Evolutionary conservation across 2,113 vertebrate genomes (phyloP).

Genomic region (Esox niger): DNA sequence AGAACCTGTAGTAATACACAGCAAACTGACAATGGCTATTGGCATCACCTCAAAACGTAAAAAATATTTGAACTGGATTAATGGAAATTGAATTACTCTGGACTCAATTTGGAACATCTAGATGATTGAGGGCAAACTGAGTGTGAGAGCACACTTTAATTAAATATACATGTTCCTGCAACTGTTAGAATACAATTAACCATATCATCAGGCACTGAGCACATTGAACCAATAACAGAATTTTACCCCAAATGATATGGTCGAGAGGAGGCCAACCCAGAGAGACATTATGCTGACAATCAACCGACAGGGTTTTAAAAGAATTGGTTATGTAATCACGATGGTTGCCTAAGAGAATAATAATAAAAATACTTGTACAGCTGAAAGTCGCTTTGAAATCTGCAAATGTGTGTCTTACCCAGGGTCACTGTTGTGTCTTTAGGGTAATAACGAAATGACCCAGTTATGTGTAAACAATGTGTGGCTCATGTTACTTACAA

Average conservation of each 20-base stretch:
- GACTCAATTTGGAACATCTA: background rate
- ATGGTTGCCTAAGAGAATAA: no score
- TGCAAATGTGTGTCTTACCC: background rate
- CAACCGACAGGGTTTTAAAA: background rate
- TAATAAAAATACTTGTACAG: no score
- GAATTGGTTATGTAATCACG: no score
- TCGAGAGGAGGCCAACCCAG: conserved; percentile 7
- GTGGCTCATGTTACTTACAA: background rate
- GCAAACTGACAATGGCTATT: background rate
- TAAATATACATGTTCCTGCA: conserved; percentile 16
- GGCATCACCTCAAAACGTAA: conserved; percentile 11
- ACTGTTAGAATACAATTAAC: conserved; percentile 35
- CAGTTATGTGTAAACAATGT: background rate
- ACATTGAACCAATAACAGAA: conserved; percentile 9
- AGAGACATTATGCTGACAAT: background rate
- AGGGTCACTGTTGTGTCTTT: background rate
- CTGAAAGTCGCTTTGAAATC: no score
- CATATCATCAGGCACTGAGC: conserved; percentile 9
- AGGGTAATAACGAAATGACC: background rate
- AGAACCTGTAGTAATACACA: conserved; percentile 10
- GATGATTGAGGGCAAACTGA: background rate
- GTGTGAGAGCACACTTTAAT: conserved; percentile 3
- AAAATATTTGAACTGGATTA: conserved; percentile 1
- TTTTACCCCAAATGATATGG: conserved; percentile 3
- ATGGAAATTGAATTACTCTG: background rate